These are phyloP conservation scores for Melinaea marsaeus DNA, from an alignment of 2,888 invertebrate genomes.

Conservation along the genomic window DNA sequence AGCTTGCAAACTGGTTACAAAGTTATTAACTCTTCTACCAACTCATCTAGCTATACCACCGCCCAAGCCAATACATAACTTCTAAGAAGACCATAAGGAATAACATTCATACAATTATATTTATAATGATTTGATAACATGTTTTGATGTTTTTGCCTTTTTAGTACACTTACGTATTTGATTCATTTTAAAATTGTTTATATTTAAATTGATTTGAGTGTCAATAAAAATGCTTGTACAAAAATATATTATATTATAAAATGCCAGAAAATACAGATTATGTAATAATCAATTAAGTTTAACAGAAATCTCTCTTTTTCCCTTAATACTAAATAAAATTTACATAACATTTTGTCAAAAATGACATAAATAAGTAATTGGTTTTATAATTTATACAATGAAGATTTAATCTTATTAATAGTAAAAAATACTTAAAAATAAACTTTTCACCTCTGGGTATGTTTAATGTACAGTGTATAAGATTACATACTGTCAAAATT, in stretches of 20 bases:
- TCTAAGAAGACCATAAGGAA: conserved; percentile 45
- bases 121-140: conserved; percentile 47
- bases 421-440: too few relatives aligned
- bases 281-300: too few relatives aligned
- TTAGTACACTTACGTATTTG: conserved; percentile 43
- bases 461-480: too few relatives aligned
- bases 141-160: conserved; percentile 68
- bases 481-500: too few relatives aligned
- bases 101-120: conserved; percentile 62
- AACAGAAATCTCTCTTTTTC: too few relatives aligned
- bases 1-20: conserved; percentile 50
- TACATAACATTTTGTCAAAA: too few relatives aligned
- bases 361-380: too few relatives aligned
- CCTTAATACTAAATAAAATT: too few relatives aligned
- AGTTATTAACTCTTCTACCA: conserved; percentile 53
- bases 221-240: conserved; percentile 19
- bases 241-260: background rate
- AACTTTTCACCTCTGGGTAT: too few relatives aligned
- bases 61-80: conserved; percentile 55
- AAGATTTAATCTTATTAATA: too few relatives aligned
- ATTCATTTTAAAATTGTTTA: conserved; percentile 33
- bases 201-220: conserved; percentile 18
- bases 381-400: too few relatives aligned
- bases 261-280: too few relatives aligned
- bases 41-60: conserved; percentile 48